phyloP scores from a whole-genome alignment of 2,113 vertebrate species.

The Chaenocephalus aceratus region DNA sequence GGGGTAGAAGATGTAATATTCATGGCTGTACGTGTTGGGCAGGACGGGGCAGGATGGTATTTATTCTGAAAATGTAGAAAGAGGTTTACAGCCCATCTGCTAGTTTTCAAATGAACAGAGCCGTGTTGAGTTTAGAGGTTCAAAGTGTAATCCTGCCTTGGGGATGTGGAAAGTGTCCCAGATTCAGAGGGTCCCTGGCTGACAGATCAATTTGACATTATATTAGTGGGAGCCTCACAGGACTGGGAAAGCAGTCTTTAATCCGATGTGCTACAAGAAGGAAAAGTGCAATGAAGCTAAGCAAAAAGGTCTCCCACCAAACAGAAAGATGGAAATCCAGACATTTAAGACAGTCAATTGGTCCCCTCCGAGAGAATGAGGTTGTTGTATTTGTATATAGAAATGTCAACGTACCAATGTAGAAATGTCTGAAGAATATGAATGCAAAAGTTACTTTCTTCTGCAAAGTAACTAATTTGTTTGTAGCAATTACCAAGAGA shows the following conservation, averaged over 20 bases:
- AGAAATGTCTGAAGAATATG: neutral
- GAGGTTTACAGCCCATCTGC: constrained; percentile 32
- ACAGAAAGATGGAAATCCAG: constrained; percentile 16
- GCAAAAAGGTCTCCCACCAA: constrained; percentile 27
- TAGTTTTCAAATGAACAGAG: constrained; percentile 8
- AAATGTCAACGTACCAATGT: neutral
- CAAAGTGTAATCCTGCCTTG: constrained; percentile 49
- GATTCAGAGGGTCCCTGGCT: constrained; percentile 61
- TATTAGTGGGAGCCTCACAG: constrained; percentile 52
- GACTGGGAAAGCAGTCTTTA: constrained; percentile 62
- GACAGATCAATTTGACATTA: constrained; percentile 78
- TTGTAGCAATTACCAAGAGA: neutral
- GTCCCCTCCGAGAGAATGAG: neutral
- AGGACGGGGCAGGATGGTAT: neutral
- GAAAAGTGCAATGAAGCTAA: constrained; percentile 34
- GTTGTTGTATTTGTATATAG: neutral
- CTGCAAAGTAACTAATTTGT: neutral
- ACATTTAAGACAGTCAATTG: constrained; percentile 2
- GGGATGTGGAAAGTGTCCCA: constrained; percentile 57
- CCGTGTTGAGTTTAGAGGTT: constrained; percentile 31
- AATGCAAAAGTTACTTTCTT: neutral
- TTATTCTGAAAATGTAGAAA: constrained; percentile 37
- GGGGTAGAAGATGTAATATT: constrained; percentile 25
- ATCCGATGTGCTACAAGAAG: constrained; percentile 54
- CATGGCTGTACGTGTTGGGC: constrained; percentile 33